These are phyloP conservation scores for Ylistrum balloti DNA, from an alignment of 1,140 invertebrate species.

Conservation along the genomic window DNA sequence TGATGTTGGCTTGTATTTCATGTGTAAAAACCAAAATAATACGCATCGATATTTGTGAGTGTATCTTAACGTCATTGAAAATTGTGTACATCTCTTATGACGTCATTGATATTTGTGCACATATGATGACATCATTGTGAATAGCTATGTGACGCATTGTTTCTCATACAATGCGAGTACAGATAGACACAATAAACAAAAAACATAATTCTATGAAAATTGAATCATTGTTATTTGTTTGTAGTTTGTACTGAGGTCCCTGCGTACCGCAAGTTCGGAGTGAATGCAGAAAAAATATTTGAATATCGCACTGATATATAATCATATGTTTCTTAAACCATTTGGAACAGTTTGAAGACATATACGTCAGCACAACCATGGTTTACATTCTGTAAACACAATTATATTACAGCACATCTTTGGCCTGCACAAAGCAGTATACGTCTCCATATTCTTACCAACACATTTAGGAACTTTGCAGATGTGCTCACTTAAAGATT, in stretches of 20 bases:
- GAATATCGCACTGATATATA: no score
- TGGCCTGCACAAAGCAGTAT: no score
- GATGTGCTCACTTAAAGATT: neutral
- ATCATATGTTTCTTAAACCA: no score
- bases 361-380: no score
- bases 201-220: neutral
- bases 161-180: neutral
- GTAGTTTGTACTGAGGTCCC: no score
- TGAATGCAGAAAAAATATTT: no score
- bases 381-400: no score
- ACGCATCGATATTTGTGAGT: neutral
- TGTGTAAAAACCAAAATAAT: neutral
- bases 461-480: neutral
- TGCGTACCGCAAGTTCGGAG: no score
- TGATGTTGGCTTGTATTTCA: neutral
- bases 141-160: neutral
- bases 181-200: conserved; percentile 35
- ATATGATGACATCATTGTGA: no score
- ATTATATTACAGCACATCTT: no score
- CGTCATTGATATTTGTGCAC: conserved; percentile 3
- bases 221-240: neutral
- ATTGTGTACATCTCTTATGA: neutral
- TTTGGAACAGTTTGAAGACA: no score
- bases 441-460: no score
- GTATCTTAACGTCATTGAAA: neutral